These are phyloP conservation scores for Labia minor DNA, from an alignment of 2,888 invertebrate genomes.

Conservation along the genomic window DNA sequence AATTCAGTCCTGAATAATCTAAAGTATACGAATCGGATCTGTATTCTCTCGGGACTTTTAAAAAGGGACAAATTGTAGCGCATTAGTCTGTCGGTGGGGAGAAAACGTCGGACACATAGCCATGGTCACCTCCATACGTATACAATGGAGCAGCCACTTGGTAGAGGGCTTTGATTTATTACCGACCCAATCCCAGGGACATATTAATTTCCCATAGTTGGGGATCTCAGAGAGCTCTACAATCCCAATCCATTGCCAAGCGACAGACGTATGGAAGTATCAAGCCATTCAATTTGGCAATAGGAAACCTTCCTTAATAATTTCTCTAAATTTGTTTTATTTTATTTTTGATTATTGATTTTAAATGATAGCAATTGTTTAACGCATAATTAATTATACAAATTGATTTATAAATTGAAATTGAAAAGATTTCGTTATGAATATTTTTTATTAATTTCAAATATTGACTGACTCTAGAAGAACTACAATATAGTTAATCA, in stretches of 20 bases:
- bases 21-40: not conserved
- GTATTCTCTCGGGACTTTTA: not conserved
- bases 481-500: too few relatives aligned
- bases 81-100: not conserved
- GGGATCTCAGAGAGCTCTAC: not conserved
- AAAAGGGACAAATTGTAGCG: not conserved
- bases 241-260: conserved; percentile 1
- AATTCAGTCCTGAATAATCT: not conserved
- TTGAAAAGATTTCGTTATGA: too few relatives aligned
- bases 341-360: too few relatives aligned
- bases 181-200: conserved; percentile 1
- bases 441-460: too few relatives aligned
- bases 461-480: too few relatives aligned
- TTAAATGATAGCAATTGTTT: too few relatives aligned
- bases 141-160: not conserved
- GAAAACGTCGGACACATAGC: not conserved
- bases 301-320: not conserved
- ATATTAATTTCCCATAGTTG: not conserved
- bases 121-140: not conserved
- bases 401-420: too few relatives aligned
- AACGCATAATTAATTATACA: too few relatives aligned
- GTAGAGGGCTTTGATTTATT: conserved; percentile 7
- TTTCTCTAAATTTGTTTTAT: not conserved
- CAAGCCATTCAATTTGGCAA: not conserved
- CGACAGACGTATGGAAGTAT: not conserved